Percentiles rank a stretch among this genome's conserved stretches.
phyloP scores from a whole-genome alignment of 1,140 invertebrate genomes.

The Drosophila santomea region DNA sequence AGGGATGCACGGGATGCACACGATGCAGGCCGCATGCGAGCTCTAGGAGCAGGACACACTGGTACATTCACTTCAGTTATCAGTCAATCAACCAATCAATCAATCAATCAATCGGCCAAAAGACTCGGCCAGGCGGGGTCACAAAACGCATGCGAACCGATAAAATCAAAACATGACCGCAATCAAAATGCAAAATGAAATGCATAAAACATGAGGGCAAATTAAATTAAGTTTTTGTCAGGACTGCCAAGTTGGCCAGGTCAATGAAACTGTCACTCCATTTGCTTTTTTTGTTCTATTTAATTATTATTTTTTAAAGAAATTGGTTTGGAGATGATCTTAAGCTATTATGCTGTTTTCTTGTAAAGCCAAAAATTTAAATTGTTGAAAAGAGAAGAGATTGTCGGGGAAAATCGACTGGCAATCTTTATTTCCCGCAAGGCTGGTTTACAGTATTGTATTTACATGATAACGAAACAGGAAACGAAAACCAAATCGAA shows the following conservation, averaged over 20 bases:
- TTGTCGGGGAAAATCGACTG: constrained; percentile 17
- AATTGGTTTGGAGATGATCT: constrained; percentile 23
- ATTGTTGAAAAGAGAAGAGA: constrained; percentile 11
- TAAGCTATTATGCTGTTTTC: constrained; percentile 20
- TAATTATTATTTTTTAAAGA: neutral
- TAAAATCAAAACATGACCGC: constrained; percentile 46
- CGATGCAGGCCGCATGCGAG: constrained; percentile 27
- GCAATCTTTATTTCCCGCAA: constrained; percentile 16
- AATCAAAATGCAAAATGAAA: constrained; percentile 51
- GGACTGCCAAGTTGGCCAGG: neutral
- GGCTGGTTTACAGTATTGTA: constrained; percentile 18
- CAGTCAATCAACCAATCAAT: constrained; percentile 35
- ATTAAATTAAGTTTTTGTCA: constrained; percentile 6
- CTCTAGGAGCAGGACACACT: constrained; percentile 19
- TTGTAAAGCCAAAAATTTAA: constrained; percentile 25
- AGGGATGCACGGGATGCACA: constrained; percentile 24
- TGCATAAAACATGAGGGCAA: constrained; percentile 24
- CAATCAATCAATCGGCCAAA: constrained; percentile 16
- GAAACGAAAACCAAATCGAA: constrained; percentile 27
- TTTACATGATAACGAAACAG: constrained; percentile 58
- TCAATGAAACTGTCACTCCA: constrained; percentile 21
- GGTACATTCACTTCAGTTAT: constrained; percentile 5
- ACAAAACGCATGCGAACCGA: constrained; percentile 45
- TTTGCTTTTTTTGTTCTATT: neutral
- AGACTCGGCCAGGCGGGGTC: constrained; percentile 6